Percentiles rank a stretch among this genome's conserved stretches.
These are phyloP conservation scores for Antigone vipio DNA, from an alignment of 2,113 vertebrate genomes.

Conservation along the genomic window DNA sequence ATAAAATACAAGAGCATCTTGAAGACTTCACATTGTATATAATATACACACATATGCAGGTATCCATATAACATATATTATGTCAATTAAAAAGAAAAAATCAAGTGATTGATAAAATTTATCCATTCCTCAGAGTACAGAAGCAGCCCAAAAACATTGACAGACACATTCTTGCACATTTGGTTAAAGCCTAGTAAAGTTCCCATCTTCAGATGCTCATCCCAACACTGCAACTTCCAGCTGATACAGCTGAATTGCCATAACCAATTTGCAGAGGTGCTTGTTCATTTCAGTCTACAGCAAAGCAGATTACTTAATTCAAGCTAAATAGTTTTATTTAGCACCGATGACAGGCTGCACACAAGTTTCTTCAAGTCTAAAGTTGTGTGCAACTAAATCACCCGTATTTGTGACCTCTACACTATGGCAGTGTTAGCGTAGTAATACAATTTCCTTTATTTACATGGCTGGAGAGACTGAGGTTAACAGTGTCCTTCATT, in stretches of 20 bases:
- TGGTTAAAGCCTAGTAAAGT: not conserved
- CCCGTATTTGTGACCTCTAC: not conserved
- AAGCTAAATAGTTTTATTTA: not conserved
- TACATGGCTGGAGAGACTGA: not conserved
- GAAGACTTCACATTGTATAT: not conserved
- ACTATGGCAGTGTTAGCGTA: fast-evolving
- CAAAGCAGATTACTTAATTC: not conserved
- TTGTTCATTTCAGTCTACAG: not conserved
- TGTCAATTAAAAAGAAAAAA: not conserved
- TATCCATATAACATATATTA: not conserved
- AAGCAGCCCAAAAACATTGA: not conserved
- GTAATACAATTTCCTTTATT: not conserved
- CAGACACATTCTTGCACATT: not conserved
- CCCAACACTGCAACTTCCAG: not conserved
- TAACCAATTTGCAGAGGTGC: not conserved
- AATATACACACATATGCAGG: not conserved
- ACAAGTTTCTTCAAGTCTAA: not conserved
- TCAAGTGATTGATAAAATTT: not conserved
- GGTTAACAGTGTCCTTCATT: not conserved
- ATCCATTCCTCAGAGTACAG: not conserved
- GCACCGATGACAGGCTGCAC: not conserved
- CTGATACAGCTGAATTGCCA: not conserved
- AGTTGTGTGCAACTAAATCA: not conserved
- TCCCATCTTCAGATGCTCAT: not conserved
- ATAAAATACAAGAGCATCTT: not conserved